Percentiles rank a stretch among this genome's conserved stretches.
Conservation (phyloP, 2,113 vertebrate genomes). For the Cyprinodon brontotheroides region DNA sequence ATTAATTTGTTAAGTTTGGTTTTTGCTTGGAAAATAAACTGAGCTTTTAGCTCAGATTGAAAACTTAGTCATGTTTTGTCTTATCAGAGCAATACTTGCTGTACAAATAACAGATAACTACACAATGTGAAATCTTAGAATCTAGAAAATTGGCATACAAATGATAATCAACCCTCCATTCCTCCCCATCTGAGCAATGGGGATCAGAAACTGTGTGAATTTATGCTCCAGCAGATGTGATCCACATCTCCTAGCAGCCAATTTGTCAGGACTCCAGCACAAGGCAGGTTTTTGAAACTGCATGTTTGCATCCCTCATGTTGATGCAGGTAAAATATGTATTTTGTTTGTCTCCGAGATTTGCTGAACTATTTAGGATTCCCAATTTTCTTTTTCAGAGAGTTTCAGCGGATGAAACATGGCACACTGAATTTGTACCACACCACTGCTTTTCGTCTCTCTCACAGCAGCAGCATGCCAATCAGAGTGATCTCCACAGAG, state of each 20-base stretch:
- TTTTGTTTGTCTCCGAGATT: neutral
- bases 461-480: constrained; percentile 38
- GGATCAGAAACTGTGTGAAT: neutral
- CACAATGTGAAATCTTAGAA: neutral
- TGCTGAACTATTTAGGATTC: constrained; percentile 16
- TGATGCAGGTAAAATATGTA: neutral
- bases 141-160: neutral
- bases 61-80: neutral
- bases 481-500: constrained; percentile 46
- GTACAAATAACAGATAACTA: too few species aligned
- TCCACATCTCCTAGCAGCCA: neutral
- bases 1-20: neutral
- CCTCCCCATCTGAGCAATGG: neutral
- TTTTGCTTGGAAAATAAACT: neutral
- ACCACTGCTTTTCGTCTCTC: constrained; percentile 29
- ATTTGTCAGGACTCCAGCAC: neutral
- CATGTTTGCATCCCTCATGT: neutral
- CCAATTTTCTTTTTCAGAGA: constrained; percentile 18
- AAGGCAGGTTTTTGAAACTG: neutral
- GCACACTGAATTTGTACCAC: constrained; percentile 16
- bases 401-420: constrained; percentile 9
- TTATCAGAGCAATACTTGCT: too few species aligned
- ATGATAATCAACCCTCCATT: neutral
- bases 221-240: neutral
- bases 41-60: neutral